phyloP scores from a whole-genome alignment of 2,888 invertebrate species.

The Drosophila koepferae region DNA sequence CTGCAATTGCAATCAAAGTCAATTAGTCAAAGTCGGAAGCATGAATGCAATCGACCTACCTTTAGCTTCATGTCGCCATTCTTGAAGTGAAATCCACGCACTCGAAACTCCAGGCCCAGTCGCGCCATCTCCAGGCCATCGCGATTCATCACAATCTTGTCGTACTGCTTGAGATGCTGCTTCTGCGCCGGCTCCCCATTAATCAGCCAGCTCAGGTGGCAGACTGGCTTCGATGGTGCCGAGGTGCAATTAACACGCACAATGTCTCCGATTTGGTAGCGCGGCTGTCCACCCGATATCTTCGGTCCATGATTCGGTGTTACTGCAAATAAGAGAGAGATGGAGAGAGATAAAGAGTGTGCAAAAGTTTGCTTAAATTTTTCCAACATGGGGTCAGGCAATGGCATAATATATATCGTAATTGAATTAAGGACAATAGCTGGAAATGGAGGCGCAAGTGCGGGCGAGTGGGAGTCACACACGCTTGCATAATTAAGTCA shows the following conservation, averaged over 20 bases:
- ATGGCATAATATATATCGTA: not conserved
- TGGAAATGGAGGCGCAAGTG: not conserved
- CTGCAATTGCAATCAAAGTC: slow-evolving; percentile 78
- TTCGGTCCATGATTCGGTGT: slow-evolving; percentile 92
- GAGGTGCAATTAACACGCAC: slow-evolving; percentile 94
- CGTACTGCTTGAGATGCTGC: slow-evolving; percentile 86
- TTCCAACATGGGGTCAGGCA: slow-evolving; percentile 3
- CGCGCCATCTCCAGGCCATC: slow-evolving; percentile 91
- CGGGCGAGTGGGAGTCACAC: slow-evolving; percentile 13
- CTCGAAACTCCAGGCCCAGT: slow-evolving; percentile 92
- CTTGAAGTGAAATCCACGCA: slow-evolving; percentile 91
- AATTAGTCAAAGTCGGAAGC: rapidly evolving
- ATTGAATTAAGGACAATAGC: slow-evolving; percentile 9
- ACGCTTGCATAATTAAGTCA: slow-evolving; percentile 38
- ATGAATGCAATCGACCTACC: slow-evolving; percentile 82
- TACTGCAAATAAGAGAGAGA: slow-evolving; percentile 86
- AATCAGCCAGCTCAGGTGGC: slow-evolving; percentile 93
- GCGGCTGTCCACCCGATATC: slow-evolving; percentile 91
- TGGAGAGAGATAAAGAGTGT: not conserved
- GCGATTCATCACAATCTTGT: slow-evolving; percentile 86
- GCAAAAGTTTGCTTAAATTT: slow-evolving; percentile 4
- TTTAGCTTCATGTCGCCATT: slow-evolving; percentile 94
- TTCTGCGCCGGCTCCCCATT: slow-evolving; percentile 91
- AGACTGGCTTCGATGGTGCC: slow-evolving; percentile 93
- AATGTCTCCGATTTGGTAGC: slow-evolving; percentile 93